Conservation (phyloP, 2,113 vertebrate genomes). For the Oxyura jamaicensis region DNA sequence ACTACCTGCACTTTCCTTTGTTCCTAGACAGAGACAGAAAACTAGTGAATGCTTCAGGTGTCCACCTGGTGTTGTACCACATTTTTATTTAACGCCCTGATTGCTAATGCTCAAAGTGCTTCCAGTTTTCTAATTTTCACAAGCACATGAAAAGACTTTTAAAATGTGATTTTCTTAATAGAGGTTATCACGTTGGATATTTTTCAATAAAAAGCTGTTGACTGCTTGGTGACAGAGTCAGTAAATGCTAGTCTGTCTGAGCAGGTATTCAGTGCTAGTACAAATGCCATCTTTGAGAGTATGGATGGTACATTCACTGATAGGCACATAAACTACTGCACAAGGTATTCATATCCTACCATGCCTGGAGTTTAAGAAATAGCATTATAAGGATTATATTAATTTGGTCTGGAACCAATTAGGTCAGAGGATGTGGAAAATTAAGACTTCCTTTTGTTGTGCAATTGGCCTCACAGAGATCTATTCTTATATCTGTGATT, state of each 20-base stretch:
- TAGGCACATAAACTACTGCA: background rate
- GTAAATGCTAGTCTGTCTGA: background rate
- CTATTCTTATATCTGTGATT: background rate
- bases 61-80: background rate
- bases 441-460: background rate
- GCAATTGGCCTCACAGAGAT: background rate
- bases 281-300: background rate
- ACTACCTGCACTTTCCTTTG: background rate
- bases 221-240: background rate
- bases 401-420: background rate
- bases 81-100: background rate
- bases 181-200: background rate
- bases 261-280: background rate
- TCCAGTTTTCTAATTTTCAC: background rate
- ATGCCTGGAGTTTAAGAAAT: background rate
- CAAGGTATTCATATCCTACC: background rate
- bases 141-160: background rate
- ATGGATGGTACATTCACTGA: background rate
- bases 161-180: background rate
- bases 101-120: background rate
- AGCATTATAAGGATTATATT: background rate
- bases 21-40: background rate
- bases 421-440: background rate
- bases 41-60: background rate
- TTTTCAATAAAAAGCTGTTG: background rate